phyloP scores from a whole-genome alignment of 1,140 invertebrate genomes.

The Neodiprion fabricii region DNA sequence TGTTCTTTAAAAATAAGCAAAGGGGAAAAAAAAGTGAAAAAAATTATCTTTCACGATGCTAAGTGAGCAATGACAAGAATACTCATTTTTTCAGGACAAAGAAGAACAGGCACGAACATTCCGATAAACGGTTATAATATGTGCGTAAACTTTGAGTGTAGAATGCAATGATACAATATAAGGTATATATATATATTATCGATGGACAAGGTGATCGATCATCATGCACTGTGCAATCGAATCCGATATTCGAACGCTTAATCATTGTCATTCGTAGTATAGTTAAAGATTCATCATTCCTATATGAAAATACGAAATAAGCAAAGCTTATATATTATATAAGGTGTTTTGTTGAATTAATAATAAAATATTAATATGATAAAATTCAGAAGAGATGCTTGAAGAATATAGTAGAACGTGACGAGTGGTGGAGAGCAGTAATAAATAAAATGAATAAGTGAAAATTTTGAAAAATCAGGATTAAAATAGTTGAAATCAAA shows the following conservation, averaged over 20 bases:
- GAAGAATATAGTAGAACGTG: constrained; percentile 48
- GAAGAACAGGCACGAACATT: too few species aligned
- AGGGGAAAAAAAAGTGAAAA: not conserved
- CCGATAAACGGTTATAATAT: too few species aligned
- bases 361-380: constrained; percentile 54
- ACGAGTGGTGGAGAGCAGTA: constrained; percentile 29
- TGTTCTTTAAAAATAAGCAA: not conserved
- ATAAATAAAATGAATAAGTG: constrained; percentile 20
- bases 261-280: not conserved
- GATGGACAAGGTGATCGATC: not conserved
- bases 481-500: not conserved
- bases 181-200: too few species aligned
- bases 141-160: not conserved
- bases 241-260: not conserved
- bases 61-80: not conserved
- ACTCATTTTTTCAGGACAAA: not conserved
- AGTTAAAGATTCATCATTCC: not conserved
- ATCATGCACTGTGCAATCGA: not conserved
- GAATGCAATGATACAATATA: not conserved
- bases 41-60: not conserved
- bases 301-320: constrained; percentile 45
- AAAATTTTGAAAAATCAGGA: constrained; percentile 2
- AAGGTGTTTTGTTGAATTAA: constrained; percentile 44
- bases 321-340: constrained; percentile 57
- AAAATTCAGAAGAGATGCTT: constrained; percentile 55